A percentile compares a stretch with the other conserved stretches of the same genome.
Conservation (phyloP, 2,113 vertebrate species). For the Podilymbus podiceps region DNA sequence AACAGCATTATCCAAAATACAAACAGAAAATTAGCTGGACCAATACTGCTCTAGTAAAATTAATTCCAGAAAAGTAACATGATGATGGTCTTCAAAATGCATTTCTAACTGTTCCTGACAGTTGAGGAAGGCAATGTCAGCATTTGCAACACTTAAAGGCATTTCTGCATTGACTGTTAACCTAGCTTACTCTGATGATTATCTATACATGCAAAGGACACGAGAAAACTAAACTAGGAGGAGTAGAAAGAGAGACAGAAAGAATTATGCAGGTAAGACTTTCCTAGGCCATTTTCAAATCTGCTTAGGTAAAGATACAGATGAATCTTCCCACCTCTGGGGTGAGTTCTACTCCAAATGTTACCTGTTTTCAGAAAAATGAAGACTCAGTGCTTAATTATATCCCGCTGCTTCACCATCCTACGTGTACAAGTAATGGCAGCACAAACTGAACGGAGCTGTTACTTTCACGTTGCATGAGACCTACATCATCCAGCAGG, state of each 20-base stretch:
- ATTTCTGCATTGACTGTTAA: neutral
- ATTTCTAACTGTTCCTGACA: neutral
- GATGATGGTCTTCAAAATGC: neutral
- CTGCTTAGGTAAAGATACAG: fast-evolving
- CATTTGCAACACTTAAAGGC: neutral
- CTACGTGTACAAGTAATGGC: fast-evolving
- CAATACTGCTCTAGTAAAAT: neutral
- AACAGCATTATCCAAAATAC: neutral
- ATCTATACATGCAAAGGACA: fast-evolving
- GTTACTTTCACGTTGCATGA: neutral
- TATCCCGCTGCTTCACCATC: neutral
- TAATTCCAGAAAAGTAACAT: neutral
- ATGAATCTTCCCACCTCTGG: neutral
- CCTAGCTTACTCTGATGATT: neutral
- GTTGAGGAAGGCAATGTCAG: neutral
- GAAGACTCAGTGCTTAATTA: neutral
- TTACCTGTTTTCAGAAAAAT: neutral
- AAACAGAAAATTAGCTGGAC: neutral
- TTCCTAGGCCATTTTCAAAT: neutral
- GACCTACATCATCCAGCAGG: neutral
- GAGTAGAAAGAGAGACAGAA: neutral
- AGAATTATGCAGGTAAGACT: neutral
- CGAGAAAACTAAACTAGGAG: neutral
- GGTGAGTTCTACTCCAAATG: neutral
- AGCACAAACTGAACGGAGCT: neutral